Evolutionary conservation across 2,113 vertebrate genomes (phyloP).

Genomic region (human): GRCh38 chr3:115069001-115069500

Average conservation of each 20-base stretch:
- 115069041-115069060: not conserved
- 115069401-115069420: not conserved
- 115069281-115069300: not conserved
- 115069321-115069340: not conserved
- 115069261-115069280: not conserved
- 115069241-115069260: not conserved
- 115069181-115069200: not conserved
- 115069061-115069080: slow-evolving; percentile 19
- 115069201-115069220: not conserved
- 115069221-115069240: not conserved
- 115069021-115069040: not conserved
- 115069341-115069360: not conserved
- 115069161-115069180: not conserved
- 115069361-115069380: slow-evolving; percentile 1
- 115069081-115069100: not conserved
- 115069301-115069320: not conserved
- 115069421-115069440: not conserved
- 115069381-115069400: not conserved
- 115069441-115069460: not conserved
- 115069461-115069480: not conserved
- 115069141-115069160: slow-evolving; percentile 37
- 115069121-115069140: not conserved
- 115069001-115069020: not conserved
- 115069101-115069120: slow-evolving; percentile 28
- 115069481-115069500: not conserved